A percentile compares a stretch with the other conserved stretches of the same genome.
Conservation (phyloP, 2,888 invertebrate species). For the Cryptocephalus primarius region DNA sequence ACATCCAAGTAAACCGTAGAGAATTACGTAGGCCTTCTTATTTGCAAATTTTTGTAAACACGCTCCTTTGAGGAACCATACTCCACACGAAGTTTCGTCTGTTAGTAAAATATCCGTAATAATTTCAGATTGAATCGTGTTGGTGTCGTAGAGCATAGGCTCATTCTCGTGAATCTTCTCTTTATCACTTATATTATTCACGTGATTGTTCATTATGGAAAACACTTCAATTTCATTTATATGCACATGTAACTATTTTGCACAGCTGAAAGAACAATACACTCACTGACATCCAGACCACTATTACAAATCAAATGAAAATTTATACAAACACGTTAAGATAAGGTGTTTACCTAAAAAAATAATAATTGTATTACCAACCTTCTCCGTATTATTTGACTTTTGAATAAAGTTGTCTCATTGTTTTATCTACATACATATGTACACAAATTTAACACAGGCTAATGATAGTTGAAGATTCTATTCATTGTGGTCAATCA, state of each 20-base stretch:
- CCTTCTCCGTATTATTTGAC: constrained; percentile 1
- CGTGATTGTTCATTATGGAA: not conserved
- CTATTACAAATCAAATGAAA: not conserved
- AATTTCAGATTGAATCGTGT: constrained; percentile 4
- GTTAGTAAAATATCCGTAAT: constrained; percentile 29
- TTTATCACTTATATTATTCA: not conserved
- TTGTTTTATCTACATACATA: no score
- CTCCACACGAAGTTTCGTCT: constrained; percentile 54
- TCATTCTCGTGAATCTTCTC: not conserved
- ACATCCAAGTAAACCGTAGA: constrained; percentile 57
- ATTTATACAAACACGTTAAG: not conserved
- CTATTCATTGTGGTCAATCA: constrained; percentile 19
- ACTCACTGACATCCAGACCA: no score
- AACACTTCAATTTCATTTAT: no score
- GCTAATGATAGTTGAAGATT: constrained; percentile 11
- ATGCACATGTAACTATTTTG: no score
- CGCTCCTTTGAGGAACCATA: constrained; percentile 47
- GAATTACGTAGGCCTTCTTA: constrained; percentile 47
- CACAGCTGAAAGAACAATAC: not conserved
- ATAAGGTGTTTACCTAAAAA: constrained; percentile 5
- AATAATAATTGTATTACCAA: constrained; percentile 3
- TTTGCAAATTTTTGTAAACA: constrained; percentile 50
- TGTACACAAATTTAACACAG: no score
- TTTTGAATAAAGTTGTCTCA: not conserved
- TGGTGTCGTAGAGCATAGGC: not conserved